phyloP scores from a whole-genome alignment of 2,797 vertebrate species.

The Acanthis flammea region DNA sequence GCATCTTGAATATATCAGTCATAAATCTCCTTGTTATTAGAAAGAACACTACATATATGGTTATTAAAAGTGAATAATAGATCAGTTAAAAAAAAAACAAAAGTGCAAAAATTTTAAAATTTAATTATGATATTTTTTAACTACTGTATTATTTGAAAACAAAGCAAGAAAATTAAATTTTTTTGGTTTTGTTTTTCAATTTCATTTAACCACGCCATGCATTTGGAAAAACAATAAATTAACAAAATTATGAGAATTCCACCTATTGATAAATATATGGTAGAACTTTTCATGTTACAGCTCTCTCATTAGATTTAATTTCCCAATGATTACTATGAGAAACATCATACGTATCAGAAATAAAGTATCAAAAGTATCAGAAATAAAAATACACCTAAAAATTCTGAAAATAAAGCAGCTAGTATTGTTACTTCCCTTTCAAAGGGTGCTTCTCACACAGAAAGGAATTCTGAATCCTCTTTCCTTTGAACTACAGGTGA shows the following conservation, averaged over 20 bases:
- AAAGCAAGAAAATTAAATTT: not conserved
- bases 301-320: not conserved
- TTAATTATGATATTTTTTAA: not conserved
- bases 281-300: not conserved
- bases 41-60: not conserved
- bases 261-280: not conserved
- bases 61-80: not conserved
- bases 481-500: constrained; percentile 12
- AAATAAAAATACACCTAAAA: not conserved
- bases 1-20: not conserved
- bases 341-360: not conserved
- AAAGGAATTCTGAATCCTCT: not conserved
- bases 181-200: not conserved
- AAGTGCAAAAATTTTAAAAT: not conserved
- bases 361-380: not conserved
- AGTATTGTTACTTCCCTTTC: not conserved
- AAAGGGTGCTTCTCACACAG: not conserved
- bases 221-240: not conserved
- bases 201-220: not conserved
- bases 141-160: not conserved
- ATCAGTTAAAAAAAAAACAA: not conserved
- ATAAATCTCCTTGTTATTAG: not conserved
- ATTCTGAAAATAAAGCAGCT: not conserved
- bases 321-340: not conserved
- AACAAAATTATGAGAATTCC: not conserved